Percentiles rank a stretch among this genome's conserved stretches.
phyloP scores from a whole-genome alignment of 2,113 vertebrate species.

The Bolborhynchus lineola region DNA sequence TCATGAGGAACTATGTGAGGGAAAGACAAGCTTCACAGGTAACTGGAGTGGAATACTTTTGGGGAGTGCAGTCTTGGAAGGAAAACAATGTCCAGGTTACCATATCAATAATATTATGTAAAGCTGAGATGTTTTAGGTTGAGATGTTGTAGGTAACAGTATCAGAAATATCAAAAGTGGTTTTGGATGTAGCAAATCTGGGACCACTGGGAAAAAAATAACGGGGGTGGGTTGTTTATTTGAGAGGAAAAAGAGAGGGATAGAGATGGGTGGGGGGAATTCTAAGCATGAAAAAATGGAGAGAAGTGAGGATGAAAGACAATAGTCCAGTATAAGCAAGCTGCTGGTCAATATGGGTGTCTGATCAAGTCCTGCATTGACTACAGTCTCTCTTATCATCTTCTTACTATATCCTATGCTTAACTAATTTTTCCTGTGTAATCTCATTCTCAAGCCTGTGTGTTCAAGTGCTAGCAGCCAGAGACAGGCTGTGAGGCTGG shows the following conservation, averaged over 20 bases:
- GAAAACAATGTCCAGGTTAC: not conserved
- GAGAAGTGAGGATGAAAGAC: not conserved
- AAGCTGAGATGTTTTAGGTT: not conserved
- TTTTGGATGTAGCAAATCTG: not conserved
- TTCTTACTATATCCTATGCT: not conserved
- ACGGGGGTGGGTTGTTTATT: not conserved
- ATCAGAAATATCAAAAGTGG: not conserved
- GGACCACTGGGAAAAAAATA: not conserved
- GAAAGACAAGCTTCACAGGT: not conserved
- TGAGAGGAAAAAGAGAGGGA: not conserved
- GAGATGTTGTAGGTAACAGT: not conserved
- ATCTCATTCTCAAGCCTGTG: not conserved
- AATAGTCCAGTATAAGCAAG: not conserved
- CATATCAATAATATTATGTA: not conserved
- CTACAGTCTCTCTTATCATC: not conserved
- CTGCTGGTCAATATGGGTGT: not conserved
- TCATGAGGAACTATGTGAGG: not conserved
- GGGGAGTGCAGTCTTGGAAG: not conserved
- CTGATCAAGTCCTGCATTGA: not conserved
- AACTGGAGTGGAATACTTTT: not conserved
- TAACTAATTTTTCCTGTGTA: not conserved
- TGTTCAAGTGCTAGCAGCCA: not conserved
- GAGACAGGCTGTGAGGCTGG: not conserved
- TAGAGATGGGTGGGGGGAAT: not conserved
- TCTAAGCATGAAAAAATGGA: not conserved